phyloP scores from a whole-genome alignment of 2,113 vertebrate genomes.

The Camelus bactrianus region DNA sequence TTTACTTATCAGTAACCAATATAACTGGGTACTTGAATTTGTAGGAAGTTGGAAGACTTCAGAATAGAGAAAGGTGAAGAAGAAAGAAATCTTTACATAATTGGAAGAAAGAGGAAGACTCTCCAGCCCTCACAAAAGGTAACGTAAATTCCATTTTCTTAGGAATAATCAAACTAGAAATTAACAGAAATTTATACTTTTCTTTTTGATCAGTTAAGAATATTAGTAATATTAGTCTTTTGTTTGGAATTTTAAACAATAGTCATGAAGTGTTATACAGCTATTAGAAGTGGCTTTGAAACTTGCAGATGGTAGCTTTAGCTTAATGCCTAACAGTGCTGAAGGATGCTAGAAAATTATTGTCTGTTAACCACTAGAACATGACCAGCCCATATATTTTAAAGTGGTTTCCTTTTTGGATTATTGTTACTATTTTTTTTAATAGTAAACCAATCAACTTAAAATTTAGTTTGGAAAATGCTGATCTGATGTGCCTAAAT shows the following conservation, averaged over 20 bases:
- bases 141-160: constrained; percentile 46
- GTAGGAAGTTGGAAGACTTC: constrained; percentile 92
- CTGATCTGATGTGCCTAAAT: not conserved
- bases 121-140: constrained; percentile 88
- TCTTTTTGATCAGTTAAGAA: constrained; percentile 7
- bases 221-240: not conserved
- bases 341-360: not conserved
- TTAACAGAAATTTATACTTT: not conserved
- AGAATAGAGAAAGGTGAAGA: constrained; percentile 94
- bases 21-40: constrained; percentile 51
- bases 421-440: not conserved
- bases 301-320: not conserved
- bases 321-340: not conserved
- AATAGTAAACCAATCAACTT: not conserved
- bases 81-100: constrained; percentile 91
- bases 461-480: not conserved
- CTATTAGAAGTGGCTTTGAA: not conserved
- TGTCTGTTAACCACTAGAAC: not conserved
- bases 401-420: not conserved
- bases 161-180: not conserved
- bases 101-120: constrained; percentile 90
- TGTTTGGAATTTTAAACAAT: not conserved
- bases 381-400: not conserved
- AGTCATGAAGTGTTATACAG: not conserved
- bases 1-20: constrained; percentile 7